These are phyloP conservation scores for Chinchilla lanigera DNA, from an alignment of 2,113 vertebrate species.

Conservation along the genomic window DNA sequence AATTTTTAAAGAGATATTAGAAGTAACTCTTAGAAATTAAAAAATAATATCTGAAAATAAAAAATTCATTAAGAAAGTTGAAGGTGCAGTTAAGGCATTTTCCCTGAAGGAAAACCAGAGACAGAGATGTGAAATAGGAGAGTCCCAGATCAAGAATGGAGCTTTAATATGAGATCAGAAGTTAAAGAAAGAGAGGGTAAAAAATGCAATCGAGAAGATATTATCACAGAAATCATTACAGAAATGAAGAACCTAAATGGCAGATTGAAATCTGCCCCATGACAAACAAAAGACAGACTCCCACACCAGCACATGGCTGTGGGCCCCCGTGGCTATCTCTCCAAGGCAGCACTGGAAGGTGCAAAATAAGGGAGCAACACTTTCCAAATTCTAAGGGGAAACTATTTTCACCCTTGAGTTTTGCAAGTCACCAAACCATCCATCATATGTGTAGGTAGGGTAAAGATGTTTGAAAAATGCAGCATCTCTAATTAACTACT, in stretches of 20 bases:
- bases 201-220: background rate
- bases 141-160: background rate
- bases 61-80: constrained; percentile 60
- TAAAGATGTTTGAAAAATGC: background rate
- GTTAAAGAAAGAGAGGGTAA: background rate
- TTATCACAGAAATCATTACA: background rate
- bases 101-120: constrained; percentile 13
- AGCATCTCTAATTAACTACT: background rate
- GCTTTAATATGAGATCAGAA: background rate
- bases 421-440: background rate
- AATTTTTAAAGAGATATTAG: background rate
- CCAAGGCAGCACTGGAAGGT: background rate
- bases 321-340: background rate
- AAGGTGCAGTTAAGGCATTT: constrained; percentile 41
- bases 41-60: constrained; percentile 52
- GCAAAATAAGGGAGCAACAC: background rate
- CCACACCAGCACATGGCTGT: background rate
- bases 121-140: background rate
- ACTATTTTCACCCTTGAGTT: background rate
- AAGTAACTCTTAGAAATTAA: constrained; percentile 58
- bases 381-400: background rate
- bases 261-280: background rate
- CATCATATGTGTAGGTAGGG: background rate
- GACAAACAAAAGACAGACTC: background rate
- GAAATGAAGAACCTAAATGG: background rate